Percentiles rank a stretch among this genome's conserved stretches.
These are phyloP conservation scores for Beroe forskalii DNA, from an alignment of 37 sponge, comb jelly and placozoan genomes.

Conservation along the genomic window DNA sequence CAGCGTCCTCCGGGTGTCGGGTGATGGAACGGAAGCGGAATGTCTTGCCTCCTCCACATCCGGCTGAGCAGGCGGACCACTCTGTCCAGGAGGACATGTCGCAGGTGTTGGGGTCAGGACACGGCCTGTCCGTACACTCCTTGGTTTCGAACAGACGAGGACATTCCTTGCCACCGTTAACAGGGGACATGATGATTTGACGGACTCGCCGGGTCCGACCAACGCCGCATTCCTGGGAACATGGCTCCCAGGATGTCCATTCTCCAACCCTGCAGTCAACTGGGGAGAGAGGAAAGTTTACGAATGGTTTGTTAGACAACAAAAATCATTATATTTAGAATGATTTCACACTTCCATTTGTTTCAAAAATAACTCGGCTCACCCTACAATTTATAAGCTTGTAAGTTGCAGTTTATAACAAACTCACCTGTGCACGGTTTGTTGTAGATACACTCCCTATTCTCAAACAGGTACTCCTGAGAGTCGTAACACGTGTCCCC, in stretches of 20 bases:
- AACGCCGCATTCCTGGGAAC: neutral
- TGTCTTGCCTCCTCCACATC: neutral
- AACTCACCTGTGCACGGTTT: conserved; percentile 23
- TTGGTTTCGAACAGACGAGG: conserved; percentile 16
- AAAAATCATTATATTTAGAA: no score
- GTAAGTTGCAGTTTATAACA: neutral
- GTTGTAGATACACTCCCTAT: neutral
- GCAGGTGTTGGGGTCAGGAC: conserved; percentile 14
- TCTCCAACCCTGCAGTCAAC: conserved; percentile 43
- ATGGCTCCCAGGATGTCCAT: conserved; percentile 42
- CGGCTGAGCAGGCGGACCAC: conserved; percentile 31
- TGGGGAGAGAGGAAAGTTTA: neutral
- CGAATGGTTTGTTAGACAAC: neutral
- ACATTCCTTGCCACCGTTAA: conserved; percentile 40
- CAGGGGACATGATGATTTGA: neutral
- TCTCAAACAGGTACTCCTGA: neutral
- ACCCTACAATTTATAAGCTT: neutral
- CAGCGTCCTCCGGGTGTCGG: neutral
- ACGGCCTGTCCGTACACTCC: neutral
- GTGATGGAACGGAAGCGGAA: conserved; percentile 16
- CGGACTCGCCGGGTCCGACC: neutral
- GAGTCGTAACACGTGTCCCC: conserved; percentile 23
- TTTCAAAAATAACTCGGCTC: no score
- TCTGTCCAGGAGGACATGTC: conserved; percentile 43
- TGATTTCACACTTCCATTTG: no score